Base-by-base conservation (phyloP, 2,888 invertebrate species). In the Alviniconcha strummeri region DNA sequence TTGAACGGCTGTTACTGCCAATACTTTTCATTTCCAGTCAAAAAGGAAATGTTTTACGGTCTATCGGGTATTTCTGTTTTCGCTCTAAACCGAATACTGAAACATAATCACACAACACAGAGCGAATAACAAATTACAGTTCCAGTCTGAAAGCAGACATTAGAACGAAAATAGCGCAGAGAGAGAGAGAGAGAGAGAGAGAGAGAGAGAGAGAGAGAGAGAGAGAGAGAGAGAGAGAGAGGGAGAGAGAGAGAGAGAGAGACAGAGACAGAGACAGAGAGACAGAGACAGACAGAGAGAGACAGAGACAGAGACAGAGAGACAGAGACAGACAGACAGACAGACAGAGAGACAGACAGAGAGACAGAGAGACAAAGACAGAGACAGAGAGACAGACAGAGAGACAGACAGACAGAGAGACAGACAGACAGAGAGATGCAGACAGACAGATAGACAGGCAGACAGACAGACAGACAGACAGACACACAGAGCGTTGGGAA, bases 311-410 rank as follows among this genome's bases (percentile, higher is more conserved):
- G 36, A 72, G 36, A 15, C 4, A 19, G 60, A 60, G 60, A 8
- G 60, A 60, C 7, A 60, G 60, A 60, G 60, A 60, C 9, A 74
- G 74, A 74, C 11, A 74, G 74, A 74, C 52, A 74, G 74, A 74
- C 52, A 74, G 74, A 52, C 52, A 13, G 74, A 52, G 3, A 17
- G 15, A n/a, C 15, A 69, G 15, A n/a, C 17, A 69, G 69, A 69
- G 1, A n/a, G n/a, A 15, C 17, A 69, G n/a, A 60, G 2, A 60
- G 60, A 60, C 9, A 60, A 4, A 60, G 60, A 60, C 9, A 60
- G 60, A 60, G 60, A 60, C 8, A 60, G 60, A 60, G 60, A 60
- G 60, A 60, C 8, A 60, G 60, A 60, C 8, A 60, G 60, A 60
- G 60, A 60, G 60, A 60, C 8, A 60, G 60, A 60, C 8, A 60